Base-by-base conservation (phyloP, 2,113 vertebrate species). In the Larimichthys crocea region DNA sequence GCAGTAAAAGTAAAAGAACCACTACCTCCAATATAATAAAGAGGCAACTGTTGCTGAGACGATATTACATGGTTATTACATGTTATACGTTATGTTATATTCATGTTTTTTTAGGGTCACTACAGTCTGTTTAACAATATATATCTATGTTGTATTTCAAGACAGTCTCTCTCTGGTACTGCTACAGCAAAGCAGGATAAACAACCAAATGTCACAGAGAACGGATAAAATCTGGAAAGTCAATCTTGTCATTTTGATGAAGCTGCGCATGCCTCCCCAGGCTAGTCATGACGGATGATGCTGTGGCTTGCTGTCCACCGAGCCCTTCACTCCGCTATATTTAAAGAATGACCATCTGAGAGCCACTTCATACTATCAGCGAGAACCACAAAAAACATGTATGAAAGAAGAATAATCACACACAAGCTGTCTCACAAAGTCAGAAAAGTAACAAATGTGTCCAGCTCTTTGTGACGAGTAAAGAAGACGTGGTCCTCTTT, bases 231-330 rank as follows among this genome's bases (percentile, higher is more conserved):
- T 90, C 86, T 91, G 85, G 82, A 93, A 89, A 91, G 89, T 94
- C 92, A 91, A 86, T 91, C 87, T 84, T 93, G 92, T 93, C 92
- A 89, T 91, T 92, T 91, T 92, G 93, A 94, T 92, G 85, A 93
- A 93, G 84, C 90, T 89, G 85, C 53, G 53, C 69, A 73, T 77
- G 83, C 69, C 85, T 91, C 91, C 90, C 81, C 55, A 29, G 87
- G 91, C 92, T 62, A 66, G 89, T 52, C 83, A 82, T 92, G 92
- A 94, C 77, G 86, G 92, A 93, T 93, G 93, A 81, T 71, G 52
- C 75, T 57, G 81, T 62, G 80, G 78, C 78, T 83, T 1, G 61
- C 84, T 87, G 88, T 89, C 92, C 90, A 87, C 86, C 26, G 74
- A 91, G 80, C 83, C 83, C 83, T 89, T 85, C 78, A 71, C 86